Base-by-base conservation (phyloP, 2,888 invertebrate species). In the Troides oblongomaculatus region DNA sequence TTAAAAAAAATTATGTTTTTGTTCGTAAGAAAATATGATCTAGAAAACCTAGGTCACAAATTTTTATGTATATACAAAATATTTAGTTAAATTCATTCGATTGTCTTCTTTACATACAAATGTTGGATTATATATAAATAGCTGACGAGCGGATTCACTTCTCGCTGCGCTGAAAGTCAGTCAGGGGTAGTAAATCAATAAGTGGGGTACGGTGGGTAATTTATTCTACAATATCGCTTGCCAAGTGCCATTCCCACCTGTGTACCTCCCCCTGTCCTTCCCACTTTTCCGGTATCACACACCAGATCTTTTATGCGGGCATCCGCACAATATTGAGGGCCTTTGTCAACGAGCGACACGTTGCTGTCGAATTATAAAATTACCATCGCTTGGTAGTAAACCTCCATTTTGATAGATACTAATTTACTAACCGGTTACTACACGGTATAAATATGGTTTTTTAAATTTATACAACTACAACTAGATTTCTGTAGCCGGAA, bases 121-220 rank as follows among this genome's bases (percentile, higher is more conserved):
- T 39, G 30, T 46, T 14, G 10, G 4, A 39, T 2, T 17, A 21
- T 68, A 21, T 68, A 7, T 68, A 63, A 63, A 68, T 53, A 57
- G 39, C 57, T 62, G 59, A 68, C 57, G 59, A 59, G 57, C 46
- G 12, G 50, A 63, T 63, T 59, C 58, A 63, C 57, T 67, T 58
- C 4, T 0, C 6, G 39, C 17, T 18, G 21, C 39, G 64, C 60
- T 61, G 64, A 62, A 69, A 69, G 61, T 43, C 39, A 25, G 64
- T 64, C 61, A 56, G 57, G n/a, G 23, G 46, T 21, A 21, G 58
- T 66, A 62, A 69, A 69, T 69, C 69, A 69, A 69, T 69, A 69
- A 62, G 25, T 30, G 43, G 25, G 53, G 3, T 14, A 39, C 50
- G 64, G 43, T 21, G 57, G 65, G 62, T 66, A 69, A 69, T 69